phyloP scores from a whole-genome alignment of 2,888 invertebrate species.

The Hydrotaea diabolus region DNA sequence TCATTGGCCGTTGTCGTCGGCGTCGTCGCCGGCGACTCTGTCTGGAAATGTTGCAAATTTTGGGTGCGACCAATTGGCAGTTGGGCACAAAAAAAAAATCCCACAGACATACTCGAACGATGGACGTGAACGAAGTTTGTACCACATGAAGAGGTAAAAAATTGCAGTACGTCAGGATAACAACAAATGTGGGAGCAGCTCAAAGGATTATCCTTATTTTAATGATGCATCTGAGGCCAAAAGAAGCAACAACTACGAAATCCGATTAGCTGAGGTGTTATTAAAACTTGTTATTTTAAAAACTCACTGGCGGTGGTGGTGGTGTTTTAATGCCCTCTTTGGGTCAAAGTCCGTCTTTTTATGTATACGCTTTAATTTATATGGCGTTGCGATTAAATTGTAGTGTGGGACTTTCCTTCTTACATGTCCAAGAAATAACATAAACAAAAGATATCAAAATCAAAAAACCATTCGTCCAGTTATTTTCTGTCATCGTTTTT shows the following conservation, averaged over 20 bases:
- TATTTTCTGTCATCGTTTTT: too few relatives aligned
- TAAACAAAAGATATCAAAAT: too few relatives aligned
- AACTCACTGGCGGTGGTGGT: background rate
- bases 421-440: too few relatives aligned
- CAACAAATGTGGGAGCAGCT: slow-evolving; percentile 57
- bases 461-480: too few relatives aligned
- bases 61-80: slow-evolving; percentile 62
- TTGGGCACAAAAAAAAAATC: slow-evolving; percentile 17
- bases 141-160: background rate
- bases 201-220: slow-evolving; percentile 62
- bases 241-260: slow-evolving; percentile 6
- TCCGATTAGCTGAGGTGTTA: slow-evolving; percentile 28
- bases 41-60: slow-evolving; percentile 50
- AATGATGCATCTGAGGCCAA: slow-evolving; percentile 24
- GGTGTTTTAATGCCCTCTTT: background rate
- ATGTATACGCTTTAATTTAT: too few relatives aligned
- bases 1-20: too few relatives aligned
- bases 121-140: background rate
- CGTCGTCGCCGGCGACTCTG: background rate
- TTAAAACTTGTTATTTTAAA: background rate
- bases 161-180: slow-evolving; percentile 51
- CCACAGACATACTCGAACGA: slow-evolving; percentile 10
- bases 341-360: too few relatives aligned
- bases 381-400: too few relatives aligned
- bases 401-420: too few relatives aligned